A percentile compares a stretch with the other conserved stretches of the same genome.
phyloP scores from a whole-genome alignment of 1,140 invertebrate genomes.

The Lucilia cuprina region DNA sequence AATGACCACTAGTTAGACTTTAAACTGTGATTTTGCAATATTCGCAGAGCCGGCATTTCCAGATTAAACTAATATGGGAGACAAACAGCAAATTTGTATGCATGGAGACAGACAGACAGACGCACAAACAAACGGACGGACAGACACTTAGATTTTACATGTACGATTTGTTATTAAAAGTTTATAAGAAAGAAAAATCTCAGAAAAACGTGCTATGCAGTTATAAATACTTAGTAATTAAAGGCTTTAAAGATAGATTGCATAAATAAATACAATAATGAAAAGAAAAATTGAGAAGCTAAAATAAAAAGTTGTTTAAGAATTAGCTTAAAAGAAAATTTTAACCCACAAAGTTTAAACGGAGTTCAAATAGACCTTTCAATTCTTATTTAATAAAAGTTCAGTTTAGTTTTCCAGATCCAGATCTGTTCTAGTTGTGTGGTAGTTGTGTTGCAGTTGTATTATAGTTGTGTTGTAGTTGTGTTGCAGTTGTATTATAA shows the following conservation, averaged over 20 bases:
- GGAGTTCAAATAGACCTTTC: too few species aligned
- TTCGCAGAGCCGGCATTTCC: not conserved
- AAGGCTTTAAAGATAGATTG: constrained; percentile 24
- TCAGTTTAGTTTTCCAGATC: too few species aligned
- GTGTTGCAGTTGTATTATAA: too few species aligned
- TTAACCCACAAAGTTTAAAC: not conserved
- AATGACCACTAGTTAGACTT: constrained; percentile 33
- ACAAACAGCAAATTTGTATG: too few species aligned
- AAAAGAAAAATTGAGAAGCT: not conserved
- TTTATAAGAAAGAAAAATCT: not conserved
- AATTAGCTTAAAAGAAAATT: not conserved
- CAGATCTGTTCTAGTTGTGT: too few species aligned
- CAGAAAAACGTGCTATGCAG: constrained; percentile 11
- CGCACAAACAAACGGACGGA: not conserved
- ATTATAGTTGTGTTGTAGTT: too few species aligned
- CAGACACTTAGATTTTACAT: not conserved
- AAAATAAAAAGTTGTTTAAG: not conserved
- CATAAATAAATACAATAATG: not conserved
- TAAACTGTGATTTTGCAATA: constrained; percentile 28
- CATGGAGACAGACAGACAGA: too few species aligned
- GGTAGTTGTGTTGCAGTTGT: too few species aligned
- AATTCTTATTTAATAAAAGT: too few species aligned
- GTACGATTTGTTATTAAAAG: not conserved
- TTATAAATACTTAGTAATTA: constrained; percentile 30
- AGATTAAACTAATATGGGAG: constrained; percentile 12